Evolutionary conservation across 2,888 invertebrate genomes (phyloP).

Genomic region (Stramonita haemastoma): DNA sequence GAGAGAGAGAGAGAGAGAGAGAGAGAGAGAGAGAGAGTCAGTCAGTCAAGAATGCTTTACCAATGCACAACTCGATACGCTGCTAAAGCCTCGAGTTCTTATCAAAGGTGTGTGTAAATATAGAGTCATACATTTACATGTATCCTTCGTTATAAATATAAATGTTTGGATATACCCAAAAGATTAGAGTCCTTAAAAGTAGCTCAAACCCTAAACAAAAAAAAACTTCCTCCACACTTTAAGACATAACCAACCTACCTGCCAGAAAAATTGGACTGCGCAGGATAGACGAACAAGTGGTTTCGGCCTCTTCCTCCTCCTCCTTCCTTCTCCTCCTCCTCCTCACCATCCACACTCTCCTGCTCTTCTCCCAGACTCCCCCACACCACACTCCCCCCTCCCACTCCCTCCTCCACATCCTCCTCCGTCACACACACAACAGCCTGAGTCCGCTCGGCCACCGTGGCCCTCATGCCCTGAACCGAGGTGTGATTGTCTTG

Average conservation of each 20-base stretch:
- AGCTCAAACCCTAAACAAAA: background rate
- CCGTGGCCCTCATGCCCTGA: conserved; percentile 91
- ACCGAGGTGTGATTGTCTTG: conserved; percentile 97
- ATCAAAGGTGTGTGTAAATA: too few relatives aligned
- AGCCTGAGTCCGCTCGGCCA: conserved; percentile 70
- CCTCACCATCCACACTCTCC: background rate
- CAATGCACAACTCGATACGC: too few relatives aligned
- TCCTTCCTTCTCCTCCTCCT: background rate
- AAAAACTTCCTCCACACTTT: background rate
- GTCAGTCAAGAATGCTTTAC: too few relatives aligned
- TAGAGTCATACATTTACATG: too few relatives aligned
- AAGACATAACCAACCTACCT: conserved; percentile 58
- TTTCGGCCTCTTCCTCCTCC: background rate
- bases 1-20: too few relatives aligned
- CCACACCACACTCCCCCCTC: conserved; percentile 22
- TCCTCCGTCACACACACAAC: conserved; percentile 60
- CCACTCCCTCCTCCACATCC: background rate
- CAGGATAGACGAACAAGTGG: conserved; percentile 88
- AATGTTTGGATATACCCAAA: too few relatives aligned
- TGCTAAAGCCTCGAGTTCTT: too few relatives aligned
- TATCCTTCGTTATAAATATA: too few relatives aligned
- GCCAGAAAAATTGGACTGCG: conserved; percentile 97
- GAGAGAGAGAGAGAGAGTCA: too few relatives aligned
- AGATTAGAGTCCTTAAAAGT: too few relatives aligned
- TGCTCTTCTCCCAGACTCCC: conserved; percentile 1